Conservation (phyloP, 2,113 vertebrate species). For the Oryzias javanicus region DNA sequence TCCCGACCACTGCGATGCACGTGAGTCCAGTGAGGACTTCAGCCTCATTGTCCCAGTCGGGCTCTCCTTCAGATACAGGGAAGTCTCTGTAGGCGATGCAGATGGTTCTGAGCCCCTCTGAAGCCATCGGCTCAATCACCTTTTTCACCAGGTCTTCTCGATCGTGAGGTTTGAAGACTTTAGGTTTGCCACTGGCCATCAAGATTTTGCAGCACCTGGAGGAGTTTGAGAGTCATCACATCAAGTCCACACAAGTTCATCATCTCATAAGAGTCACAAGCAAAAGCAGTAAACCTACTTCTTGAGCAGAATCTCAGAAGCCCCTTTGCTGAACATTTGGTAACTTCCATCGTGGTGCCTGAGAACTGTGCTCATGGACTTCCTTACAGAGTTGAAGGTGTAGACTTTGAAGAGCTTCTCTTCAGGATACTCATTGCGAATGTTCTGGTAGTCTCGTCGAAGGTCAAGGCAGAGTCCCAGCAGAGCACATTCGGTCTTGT, state of each 20-base stretch:
- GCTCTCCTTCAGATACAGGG: slow-evolving; percentile 83
- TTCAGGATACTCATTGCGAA: slow-evolving; percentile 93
- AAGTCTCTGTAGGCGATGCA: slow-evolving; percentile 95
- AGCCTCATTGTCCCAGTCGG: slow-evolving; percentile 93
- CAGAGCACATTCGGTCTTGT: slow-evolving; percentile 99
- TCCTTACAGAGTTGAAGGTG: slow-evolving; percentile 96
- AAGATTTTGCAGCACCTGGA: slow-evolving; percentile 92
- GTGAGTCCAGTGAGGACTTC: slow-evolving; percentile 90
- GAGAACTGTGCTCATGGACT: slow-evolving; percentile 98
- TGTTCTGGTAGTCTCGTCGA: slow-evolving; percentile 88
- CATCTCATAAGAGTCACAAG: too few species aligned
- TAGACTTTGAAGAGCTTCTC: slow-evolving; percentile 96
- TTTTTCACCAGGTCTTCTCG: slow-evolving; percentile 87
- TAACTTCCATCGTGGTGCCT: slow-evolving; percentile 92
- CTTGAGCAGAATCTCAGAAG: slow-evolving; percentile 96
- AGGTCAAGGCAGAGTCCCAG: slow-evolving; percentile 89
- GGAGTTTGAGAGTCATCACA: background rate
- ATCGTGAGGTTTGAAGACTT: slow-evolving; percentile 86
- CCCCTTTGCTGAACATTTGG: slow-evolving; percentile 97
- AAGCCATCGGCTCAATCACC: slow-evolving; percentile 97
- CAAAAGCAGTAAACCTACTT: slow-evolving; percentile 81
- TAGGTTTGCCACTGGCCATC: slow-evolving; percentile 82
- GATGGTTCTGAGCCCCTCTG: slow-evolving; percentile 94
- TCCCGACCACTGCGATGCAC: slow-evolving; percentile 93
- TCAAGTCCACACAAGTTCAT: too few species aligned